Evolutionary conservation across 2,797 vertebrate species (phyloP), one percentile per base, ranked within the genome.

Genomic region (Gymnopithys bicolor): DNA sequence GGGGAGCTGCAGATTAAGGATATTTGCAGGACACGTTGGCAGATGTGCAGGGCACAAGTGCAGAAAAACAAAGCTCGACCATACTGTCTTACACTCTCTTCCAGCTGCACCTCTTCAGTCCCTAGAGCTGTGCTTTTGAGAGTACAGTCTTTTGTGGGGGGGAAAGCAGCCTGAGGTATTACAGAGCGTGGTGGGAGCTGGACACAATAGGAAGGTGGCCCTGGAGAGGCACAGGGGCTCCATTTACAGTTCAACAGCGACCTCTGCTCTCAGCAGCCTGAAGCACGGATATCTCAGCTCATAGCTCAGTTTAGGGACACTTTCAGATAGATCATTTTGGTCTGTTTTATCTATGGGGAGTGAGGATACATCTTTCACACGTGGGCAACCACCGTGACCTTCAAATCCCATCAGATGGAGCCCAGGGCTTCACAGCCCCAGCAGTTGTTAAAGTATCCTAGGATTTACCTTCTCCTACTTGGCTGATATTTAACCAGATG

Each of bases 401-500:
- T 95, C 89, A 95, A 86, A 96, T 90, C 76, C 59, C 87, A 84
- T 84, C 87, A 84, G 85, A 73, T 7, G 45, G 63, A 84, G 87
- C 76, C 23, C 35, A 69, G 37, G 51, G 87, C 79, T 85, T 76
- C 91, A n/a, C 35, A 69, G 62, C 28, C 64, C 62, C 25, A 56
- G 82, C 43, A 80, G 62, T 41, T 92, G 87, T 85, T 94, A 66
- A 83, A 91, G 92, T 66, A 46, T 66, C 79, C 70, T 12, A 86
- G 82, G 87, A 96, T 95, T 95, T 93, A 96, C 91, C 87, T 96
- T 93, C 84, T 91, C 87, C 79, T 86, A 1, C 49, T 90, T 52
- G 18, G 55, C 69, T 96, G 94, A 70, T 96, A 97, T 96, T 96
- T 97, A 96, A 96, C 59, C 95, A 96, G 93, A 90, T 94, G 94